Evolutionary conservation across 2,113 vertebrate species (phyloP), one percentile per base, ranked within the genome.

Genomic region (Polypterus senegalus): DNA sequence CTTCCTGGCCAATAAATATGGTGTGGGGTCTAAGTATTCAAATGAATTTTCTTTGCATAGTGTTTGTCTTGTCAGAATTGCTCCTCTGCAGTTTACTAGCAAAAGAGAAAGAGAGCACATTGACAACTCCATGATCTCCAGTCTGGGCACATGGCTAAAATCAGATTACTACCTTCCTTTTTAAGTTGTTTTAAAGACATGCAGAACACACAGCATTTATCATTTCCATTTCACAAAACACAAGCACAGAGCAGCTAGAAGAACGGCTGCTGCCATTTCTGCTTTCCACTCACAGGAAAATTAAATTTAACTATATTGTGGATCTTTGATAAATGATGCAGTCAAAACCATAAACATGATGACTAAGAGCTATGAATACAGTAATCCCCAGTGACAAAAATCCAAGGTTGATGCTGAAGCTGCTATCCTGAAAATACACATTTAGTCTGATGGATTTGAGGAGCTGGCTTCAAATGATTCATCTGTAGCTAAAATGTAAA

Each of bases 161-260:
- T 45, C 11, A 57, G 27, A 51, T 52, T 45, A 46, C 9, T 27
- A 51, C 27, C 5, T 8, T 61, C 9, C 80, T 86, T 83, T 86
- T 81, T 86, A 81, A 88, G 83, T 85, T 81, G 76, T 85, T 84
- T 86, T 87, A 86, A 88, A 86, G 83, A 85, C 73, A 79, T 77
- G 70, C 73, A 69, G 74, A 83, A 78, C 80, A 81, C 78, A 79
- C 69, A 77, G 77, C 74, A 88, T 86, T 81, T 71, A 84, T 88
- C 83, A 86, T 84, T 85, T 86, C 80, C 82, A 84, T 80, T 84
- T 84, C 83, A 86, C 74, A 80, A 82, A 69, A 64, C 78, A 82
- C 72, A 63, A 78, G 77, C 77, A 71, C 75, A 77, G 74, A 80
- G 76, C 83, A 76, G 81, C 79, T 78, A 65, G 78, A 71, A 75